Evolutionary conservation across 2,113 vertebrate species (phyloP), one percentile per base, ranked within the genome.

Genomic region (Gallinago undulata): DNA sequence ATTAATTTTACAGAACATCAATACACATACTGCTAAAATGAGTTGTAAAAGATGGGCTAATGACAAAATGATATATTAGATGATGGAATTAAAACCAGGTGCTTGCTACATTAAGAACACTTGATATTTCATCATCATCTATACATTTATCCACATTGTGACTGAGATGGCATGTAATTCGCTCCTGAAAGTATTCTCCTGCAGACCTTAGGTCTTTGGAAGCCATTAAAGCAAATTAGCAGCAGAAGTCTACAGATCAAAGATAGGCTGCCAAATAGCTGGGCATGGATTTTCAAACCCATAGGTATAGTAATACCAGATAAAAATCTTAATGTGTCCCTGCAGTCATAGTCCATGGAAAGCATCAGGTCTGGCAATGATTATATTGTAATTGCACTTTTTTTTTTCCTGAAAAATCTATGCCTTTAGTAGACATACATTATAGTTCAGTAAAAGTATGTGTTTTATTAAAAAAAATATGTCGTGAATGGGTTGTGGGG

Each of bases 121-220:
- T 89, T 95, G 80, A 72, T 93, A 95, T 93, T 97, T 97, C 88
- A 95, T 94, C 59, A 91, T 91, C 76, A 81, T 90, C 48, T 90
- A 64, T 97, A 90, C 93, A 95, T 96, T 95, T 96, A 78, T 96
- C 86, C 69, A 77, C 48, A 75, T 55, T 94, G 66, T 96, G 81
- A 96, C 48, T 94, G 67, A 94, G 75, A 89, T 59, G 31, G 72
- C 92, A 86, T 68, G 35, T 74, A 91, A 95, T 96, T 97, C 95
- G 50, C 55, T 96, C 89, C 84, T 91, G 88, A 96, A 97, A 94
- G 56, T 91, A 88, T 95, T 93, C 27, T 93, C 22, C 82, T 96
- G 9, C 43, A 87, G 51, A 59, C 59, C 41, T 84, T 93, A 70
- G 70, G 84, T 94, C 91, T 93, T 96, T 81, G 95, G 94, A 96